A percentile compares a stretch with the other conserved stretches of the same genome.
These are phyloP conservation scores for Vidua macroura DNA, from an alignment of 2,113 vertebrate species.

Conservation along the genomic window DNA sequence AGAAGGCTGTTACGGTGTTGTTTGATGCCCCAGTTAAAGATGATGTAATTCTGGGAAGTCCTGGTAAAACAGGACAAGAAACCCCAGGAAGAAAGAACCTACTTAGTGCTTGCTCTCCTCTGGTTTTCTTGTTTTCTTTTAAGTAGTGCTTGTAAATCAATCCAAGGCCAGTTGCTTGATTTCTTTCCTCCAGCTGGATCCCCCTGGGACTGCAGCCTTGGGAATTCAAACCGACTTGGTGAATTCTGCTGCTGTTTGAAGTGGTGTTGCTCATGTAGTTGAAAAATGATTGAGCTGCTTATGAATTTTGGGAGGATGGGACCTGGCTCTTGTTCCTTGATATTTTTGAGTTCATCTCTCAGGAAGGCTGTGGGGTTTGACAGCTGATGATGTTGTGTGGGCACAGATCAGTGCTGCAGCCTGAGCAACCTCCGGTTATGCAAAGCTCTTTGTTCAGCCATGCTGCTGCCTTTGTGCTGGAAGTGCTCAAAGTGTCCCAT, in stretches of 20 bases:
- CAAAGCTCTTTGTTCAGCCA: neutral
- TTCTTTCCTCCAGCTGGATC: neutral
- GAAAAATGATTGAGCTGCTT: neutral
- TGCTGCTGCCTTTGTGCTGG: neutral
- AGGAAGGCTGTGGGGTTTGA: slow-evolving; percentile 39
- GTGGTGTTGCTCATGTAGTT: neutral
- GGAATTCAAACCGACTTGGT: neutral
- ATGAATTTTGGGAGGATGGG: neutral
- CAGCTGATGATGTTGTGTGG: slow-evolving; percentile 52
- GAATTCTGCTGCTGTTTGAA: neutral
- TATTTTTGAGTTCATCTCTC: neutral
- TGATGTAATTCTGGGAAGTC: neutral
- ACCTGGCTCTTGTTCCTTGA: slow-evolving; percentile 13
- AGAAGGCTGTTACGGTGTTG: neutral
- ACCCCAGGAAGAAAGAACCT: neutral
- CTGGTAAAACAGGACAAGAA: neutral
- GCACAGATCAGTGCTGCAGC: slow-evolving; percentile 28
- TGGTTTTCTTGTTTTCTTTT: neutral
- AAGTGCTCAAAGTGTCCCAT: neutral
- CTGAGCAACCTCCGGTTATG: neutral
- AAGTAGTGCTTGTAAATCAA: neutral
- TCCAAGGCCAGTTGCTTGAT: neutral
- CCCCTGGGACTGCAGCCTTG: neutral
- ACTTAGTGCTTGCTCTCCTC: neutral
- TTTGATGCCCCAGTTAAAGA: neutral